Base-by-base conservation (phyloP, 2,888 invertebrate species). In the Sipha maydis region DNA sequence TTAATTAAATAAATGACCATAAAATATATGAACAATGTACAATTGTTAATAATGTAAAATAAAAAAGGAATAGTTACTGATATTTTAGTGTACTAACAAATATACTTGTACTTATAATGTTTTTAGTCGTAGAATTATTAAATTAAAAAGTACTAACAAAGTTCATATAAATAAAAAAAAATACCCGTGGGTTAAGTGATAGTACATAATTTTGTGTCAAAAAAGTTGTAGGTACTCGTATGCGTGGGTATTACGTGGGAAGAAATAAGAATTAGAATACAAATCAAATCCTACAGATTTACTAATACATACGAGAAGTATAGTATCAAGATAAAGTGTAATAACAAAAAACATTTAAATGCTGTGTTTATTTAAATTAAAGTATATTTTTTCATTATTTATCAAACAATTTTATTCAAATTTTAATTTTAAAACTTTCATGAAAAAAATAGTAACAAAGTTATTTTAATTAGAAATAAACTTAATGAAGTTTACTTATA, bases 201-300 rank as follows among this genome's bases (percentile, higher is more conserved):
- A 38, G 38, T 61, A 28, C 38, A 76, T 21, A 1, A 21, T 61
- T 25, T 48, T 14, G 28, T 85, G 41, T 77, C 17, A 78, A 78
- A 85, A 69, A 78, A 5, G 34, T 17, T 69, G n/a, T 48, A 48
- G 48, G 48, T 17, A 76, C 25, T 28, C 8, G n/a, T 71, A 82
- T 8, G 88, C 75, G 88, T 88, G 82, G 88, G 88, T 17, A 75
- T 82, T 75, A 76, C 67, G 88, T 88, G 82, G 88, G 88, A 88
- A 54, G 82, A 1, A 41, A 82, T 88, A 82, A 82, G 75, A 75
- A 88, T 86, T 11, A 86, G 17, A 86, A 86, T 88, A 76, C 75
- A 88, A 79, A 73, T 86, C 71, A 73, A 86, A 86, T 80, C 88
- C 76, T 82, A 80, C 88, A 73, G 56, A 61, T 73, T 79, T 73